phyloP scores from a whole-genome alignment of 2,888 invertebrate species.

The Ctena decussata region DNA sequence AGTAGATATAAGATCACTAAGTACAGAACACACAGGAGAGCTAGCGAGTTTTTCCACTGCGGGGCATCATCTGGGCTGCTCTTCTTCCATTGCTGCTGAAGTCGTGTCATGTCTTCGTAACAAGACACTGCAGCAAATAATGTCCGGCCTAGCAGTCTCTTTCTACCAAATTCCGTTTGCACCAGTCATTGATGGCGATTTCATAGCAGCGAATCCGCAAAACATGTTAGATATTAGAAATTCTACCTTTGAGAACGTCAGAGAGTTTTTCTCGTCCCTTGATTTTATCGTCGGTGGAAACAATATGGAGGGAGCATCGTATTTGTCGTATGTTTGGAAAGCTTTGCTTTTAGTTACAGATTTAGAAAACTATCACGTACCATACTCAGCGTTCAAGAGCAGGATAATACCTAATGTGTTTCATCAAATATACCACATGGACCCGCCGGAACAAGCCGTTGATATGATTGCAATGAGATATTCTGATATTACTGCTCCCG shows the following conservation, averaged over 20 bases:
- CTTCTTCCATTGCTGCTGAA: conserved; percentile 3
- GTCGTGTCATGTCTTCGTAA: conserved; percentile 26
- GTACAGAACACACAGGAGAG: background rate
- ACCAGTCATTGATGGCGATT: conserved; percentile 35
- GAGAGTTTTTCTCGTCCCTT: conserved; percentile 13
- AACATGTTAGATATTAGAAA: conserved; percentile 13
- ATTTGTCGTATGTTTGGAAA: conserved; percentile 37
- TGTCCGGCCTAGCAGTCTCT: background rate
- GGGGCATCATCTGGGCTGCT: conserved; percentile 30
- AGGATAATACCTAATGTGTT: conserved; percentile 22
- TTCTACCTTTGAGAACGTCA: background rate
- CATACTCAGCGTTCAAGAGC: background rate
- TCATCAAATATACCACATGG: conserved; percentile 25
- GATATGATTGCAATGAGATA: conserved; percentile 23
- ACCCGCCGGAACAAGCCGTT: background rate
- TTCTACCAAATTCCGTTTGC: conserved; percentile 39
- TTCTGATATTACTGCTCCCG: conserved; percentile 13
- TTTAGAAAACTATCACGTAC: conserved; percentile 23
- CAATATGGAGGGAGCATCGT: conserved; percentile 43
- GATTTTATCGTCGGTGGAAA: conserved; percentile 34
- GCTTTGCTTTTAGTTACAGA: conserved; percentile 13
- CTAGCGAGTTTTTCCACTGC: background rate
- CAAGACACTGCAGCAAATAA: conserved; percentile 13
- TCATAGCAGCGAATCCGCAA: conserved; percentile 27
- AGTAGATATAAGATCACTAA: conserved; percentile 12